Base-by-base conservation (phyloP, 2,797 vertebrate species). In the Menidia menidia region DNA sequence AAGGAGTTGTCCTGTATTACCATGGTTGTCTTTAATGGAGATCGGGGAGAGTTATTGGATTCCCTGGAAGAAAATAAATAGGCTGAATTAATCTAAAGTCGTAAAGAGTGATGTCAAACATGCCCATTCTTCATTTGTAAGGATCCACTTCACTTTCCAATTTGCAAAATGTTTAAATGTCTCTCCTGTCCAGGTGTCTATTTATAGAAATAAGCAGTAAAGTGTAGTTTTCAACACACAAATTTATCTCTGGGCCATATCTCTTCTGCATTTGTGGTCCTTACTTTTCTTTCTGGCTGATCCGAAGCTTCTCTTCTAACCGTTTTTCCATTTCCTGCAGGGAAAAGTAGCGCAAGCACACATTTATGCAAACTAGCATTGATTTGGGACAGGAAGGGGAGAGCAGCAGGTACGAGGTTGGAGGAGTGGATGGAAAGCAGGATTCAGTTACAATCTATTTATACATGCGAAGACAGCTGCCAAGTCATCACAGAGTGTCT, bases 321-420 rank as follows among this genome's bases (percentile, higher is more conserved):
- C 95, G 94, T 91, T 96, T 96, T 87, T 99, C 97, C 96, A 99
- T 99, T 94, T 98, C 97, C 98, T 99, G 85, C 56, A 12, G 48
- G 52, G 18, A 64, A 52, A 81, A 56, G 65, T 0, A 42, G 52
- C 10, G 6, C 48, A 67, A 56, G 81, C 43, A 79, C 64, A 30
- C 3, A 60, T 41, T 67, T n/a, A 62, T 58, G 64, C 68, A 74
- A 86, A 68, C 68, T 80, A 82, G 78, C 59, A 32, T 9, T 56
- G 53, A 75, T 62, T 48, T 58, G 8, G n/a, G 60, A 31, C 51
- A 48, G 19, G 39, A 47, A 43, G 43, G 19, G 80, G 71, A 65
- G 71, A 65, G 53, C 58, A 50, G 56, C 71, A 75, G 81, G 79
- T 78, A 88, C 60, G 42, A 64, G 66, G 71, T 55, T 11, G 8